These are phyloP conservation scores for Pandemis heparana DNA, from an alignment of 2,888 invertebrate genomes.

Conservation along the genomic window DNA sequence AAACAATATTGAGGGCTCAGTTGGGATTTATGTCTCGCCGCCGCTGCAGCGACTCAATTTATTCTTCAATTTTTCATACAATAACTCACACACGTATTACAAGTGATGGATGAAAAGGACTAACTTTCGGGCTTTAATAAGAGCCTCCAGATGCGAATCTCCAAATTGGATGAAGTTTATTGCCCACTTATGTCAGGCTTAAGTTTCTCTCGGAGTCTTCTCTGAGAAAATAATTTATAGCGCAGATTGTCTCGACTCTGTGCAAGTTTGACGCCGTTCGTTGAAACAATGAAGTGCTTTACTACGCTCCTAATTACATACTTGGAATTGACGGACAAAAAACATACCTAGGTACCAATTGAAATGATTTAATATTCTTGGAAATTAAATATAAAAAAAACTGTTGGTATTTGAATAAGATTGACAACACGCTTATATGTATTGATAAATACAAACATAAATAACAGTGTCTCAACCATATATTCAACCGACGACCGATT, in stretches of 20 bases:
- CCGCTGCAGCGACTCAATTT: constrained; percentile 86
- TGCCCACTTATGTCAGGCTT: constrained; percentile 86
- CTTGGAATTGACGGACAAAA: no score
- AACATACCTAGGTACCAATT: no score
- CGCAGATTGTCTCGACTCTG: constrained; percentile 80
- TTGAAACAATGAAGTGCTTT: constrained; percentile 59
- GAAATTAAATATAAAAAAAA: not conserved
- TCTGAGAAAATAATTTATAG: constrained; percentile 83
- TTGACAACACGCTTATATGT: no score
- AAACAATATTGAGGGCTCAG: constrained; percentile 87
- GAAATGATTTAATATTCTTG: no score
- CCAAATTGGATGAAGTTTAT: constrained; percentile 86
- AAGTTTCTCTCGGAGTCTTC: constrained; percentile 83
- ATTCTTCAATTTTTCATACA: constrained; percentile 87
- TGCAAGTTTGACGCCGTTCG: constrained; percentile 76
- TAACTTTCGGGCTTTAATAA: constrained; percentile 86
- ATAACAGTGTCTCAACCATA: no score
- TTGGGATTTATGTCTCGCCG: constrained; percentile 86
- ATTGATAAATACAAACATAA: no score
- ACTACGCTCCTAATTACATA: constrained; percentile 33
- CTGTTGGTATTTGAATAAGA: no score
- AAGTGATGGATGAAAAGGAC: constrained; percentile 86
- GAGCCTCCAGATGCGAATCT: constrained; percentile 86
- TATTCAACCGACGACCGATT: no score
- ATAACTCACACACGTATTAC: constrained; percentile 86